Evolutionary conservation across 2,888 invertebrate genomes (phyloP), one percentile per base, ranked within the genome.

Genomic region (Rhingia campestris): DNA sequence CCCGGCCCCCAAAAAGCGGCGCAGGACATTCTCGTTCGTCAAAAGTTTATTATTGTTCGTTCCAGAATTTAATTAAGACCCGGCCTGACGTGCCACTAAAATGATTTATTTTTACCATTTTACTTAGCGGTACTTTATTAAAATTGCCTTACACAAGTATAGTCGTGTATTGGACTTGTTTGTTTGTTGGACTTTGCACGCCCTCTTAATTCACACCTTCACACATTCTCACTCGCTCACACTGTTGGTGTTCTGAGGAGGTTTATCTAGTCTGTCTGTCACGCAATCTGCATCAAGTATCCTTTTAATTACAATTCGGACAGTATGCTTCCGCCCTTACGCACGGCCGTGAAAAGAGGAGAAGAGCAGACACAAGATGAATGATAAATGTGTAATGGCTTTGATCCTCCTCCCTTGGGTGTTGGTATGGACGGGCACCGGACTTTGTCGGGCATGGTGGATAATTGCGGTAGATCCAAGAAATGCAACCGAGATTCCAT

Each of bases 371-470:
- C 10, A 32, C 30, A 69, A 79, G 82, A 84, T 79, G 41, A 73
- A 82, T 82, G 82, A 82, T 82, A 82, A 82, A 82, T 82, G 79
- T 61, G n/a, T 61, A 82, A 82, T 63, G 73, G 63, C 77, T 79
- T 67, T 82, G 82, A 82, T 73, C 61, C 67, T 61, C 63, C 58
- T 45, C 54, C 39, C 66, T n/a, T 41, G 37, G 9, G 9, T 7
- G 3, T 59, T 35, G 22, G 4, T 7, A 51, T n/a, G 45, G 33
- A 32, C 37, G 14, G 33, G 35, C 22, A 41, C 35, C 37, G 37
- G 59, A 74, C 30, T 33, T 63, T 54, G 61, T 51, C 53, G 37
- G 30, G 64, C 35, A 43, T 47, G 64, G 32, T 61, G 47, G 61
- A 79, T 66, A 74, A 73, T 82, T 77, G 79, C 74, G 72, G 67